phyloP scores from a whole-genome alignment of 2,888 invertebrate genomes.

The Panzeria rudis region DNA sequence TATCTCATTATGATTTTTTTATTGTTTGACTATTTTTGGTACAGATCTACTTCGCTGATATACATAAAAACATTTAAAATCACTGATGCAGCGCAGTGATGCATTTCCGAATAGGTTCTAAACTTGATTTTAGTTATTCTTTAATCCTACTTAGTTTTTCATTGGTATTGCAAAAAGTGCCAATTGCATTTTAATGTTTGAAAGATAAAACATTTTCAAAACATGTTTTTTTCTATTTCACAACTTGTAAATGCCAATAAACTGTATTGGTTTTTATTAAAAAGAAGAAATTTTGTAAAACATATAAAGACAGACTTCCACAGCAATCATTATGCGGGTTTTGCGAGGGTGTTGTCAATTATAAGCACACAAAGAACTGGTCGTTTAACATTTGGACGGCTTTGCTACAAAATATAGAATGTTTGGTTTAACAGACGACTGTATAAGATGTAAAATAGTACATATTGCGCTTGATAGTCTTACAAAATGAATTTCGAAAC shows the following conservation, averaged over 20 bases:
- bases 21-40: no score
- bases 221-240: not conserved
- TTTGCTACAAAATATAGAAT: no score
- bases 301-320: conserved; percentile 35
- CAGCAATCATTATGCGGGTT: conserved; percentile 29
- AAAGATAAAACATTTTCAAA: not conserved
- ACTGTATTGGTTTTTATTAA: conserved; percentile 47
- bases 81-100: no score
- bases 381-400: not conserved
- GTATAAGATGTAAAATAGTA: no score
- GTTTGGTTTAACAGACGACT: no score
- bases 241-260: conserved; percentile 63
- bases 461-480: no score
- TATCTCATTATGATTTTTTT: no score
- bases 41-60: no score
- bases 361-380: conserved; percentile 18
- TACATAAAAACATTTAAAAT: no score
- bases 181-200: conserved; percentile 41
- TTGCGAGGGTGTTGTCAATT: conserved; percentile 59
- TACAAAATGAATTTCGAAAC: no score
- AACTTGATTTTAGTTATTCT: not conserved
- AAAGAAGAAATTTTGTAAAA: conserved; percentile 31
- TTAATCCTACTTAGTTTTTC: conserved; percentile 8
- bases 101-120: no score
- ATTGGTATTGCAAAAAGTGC: conserved; percentile 5